Conservation (phyloP, 2,888 invertebrate species). For the Glaucopsyche alexis region DNA sequence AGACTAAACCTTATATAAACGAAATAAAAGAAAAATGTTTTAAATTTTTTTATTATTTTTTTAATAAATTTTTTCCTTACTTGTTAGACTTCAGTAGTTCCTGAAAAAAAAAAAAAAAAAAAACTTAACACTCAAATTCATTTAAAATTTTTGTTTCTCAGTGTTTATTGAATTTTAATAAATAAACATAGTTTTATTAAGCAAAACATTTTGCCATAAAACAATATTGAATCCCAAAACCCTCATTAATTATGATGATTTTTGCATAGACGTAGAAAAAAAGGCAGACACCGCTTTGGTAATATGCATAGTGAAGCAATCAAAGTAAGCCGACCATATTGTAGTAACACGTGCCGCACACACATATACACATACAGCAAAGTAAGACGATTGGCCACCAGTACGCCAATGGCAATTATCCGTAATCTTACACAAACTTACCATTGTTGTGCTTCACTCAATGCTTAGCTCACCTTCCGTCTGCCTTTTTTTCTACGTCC, state of each 20-base stretch:
- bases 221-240: neutral
- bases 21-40: conserved; percentile 41
- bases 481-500: no score
- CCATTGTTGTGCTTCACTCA: no score
- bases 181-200: neutral
- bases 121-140: neutral
- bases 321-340: no score
- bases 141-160: neutral
- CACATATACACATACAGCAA: no score
- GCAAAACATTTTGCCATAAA: neutral
- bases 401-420: no score
- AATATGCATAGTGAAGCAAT: no score
- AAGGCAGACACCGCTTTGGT: no score
- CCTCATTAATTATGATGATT: neutral
- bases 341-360: no score
- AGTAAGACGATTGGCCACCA: no score
- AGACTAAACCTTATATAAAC: neutral
- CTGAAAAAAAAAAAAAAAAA: conserved; percentile 61
- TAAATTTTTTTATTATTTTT: conserved; percentile 50
- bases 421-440: no score
- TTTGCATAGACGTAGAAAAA: no score
- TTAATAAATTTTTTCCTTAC: conserved; percentile 46
- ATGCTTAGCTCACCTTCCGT: no score
- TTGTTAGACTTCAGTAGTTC: conserved; percentile 62
- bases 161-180: neutral